phyloP scores from a whole-genome alignment of 2,888 invertebrate species.

The Rhopalosiphum nymphaeae region DNA sequence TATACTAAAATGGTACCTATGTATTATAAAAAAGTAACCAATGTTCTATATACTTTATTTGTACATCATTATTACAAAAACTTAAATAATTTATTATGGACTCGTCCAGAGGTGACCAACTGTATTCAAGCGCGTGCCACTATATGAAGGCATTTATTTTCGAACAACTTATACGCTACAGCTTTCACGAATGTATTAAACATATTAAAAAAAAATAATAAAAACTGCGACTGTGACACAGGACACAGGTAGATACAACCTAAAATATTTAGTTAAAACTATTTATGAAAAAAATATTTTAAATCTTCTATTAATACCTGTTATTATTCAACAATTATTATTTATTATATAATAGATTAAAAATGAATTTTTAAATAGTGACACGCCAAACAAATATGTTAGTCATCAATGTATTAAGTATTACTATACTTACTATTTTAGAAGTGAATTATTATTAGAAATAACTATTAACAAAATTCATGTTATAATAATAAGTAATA shows the following conservation, averaged over 20 bases:
- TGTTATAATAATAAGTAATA: background rate
- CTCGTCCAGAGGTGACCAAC: background rate
- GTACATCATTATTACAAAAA: background rate
- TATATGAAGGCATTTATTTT: background rate
- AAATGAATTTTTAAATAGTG: background rate
- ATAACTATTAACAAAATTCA: background rate
- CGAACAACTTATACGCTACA: background rate
- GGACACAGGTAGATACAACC: background rate
- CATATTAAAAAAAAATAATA: background rate
- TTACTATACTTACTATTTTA: background rate
- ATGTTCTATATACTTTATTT: background rate
- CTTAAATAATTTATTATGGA: background rate
- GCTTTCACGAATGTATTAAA: background rate
- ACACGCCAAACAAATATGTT: background rate
- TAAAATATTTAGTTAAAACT: background rate
- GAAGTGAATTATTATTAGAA: background rate
- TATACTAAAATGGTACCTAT: background rate
- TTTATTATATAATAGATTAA: background rate
- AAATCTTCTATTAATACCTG: background rate
- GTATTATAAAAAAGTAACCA: background rate
- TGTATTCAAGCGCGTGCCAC: background rate
- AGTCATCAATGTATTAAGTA: background rate
- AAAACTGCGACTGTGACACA: background rate
- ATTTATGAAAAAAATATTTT: background rate
- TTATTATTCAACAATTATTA: background rate